Percentiles rank a stretch among this genome's conserved stretches.
phyloP scores from a whole-genome alignment of 2,113 vertebrate species.

The Ramphastos sulfuratus region DNA sequence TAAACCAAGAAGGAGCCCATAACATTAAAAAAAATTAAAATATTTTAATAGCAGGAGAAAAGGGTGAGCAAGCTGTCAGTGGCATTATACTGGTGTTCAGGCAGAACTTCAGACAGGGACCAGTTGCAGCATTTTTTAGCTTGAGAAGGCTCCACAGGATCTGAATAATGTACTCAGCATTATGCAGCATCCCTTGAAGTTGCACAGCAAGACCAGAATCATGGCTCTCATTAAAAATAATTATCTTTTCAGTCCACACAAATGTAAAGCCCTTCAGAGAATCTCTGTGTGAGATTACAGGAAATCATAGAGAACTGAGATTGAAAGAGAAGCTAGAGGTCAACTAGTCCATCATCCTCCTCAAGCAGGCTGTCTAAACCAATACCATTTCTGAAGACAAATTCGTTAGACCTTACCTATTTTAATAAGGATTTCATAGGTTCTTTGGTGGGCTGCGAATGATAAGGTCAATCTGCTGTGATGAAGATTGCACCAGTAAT shows the following conservation, averaged over 20 bases:
- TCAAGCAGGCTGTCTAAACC: not conserved
- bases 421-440: not conserved
- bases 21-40: not conserved
- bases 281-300: not conserved
- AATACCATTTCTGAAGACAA: not conserved
- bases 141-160: not conserved
- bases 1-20: not conserved
- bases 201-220: not conserved
- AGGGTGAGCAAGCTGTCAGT: not conserved
- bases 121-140: not conserved
- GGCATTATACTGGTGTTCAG: not conserved
- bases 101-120: not conserved
- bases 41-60: not conserved
- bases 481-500: not conserved
- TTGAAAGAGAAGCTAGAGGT: not conserved
- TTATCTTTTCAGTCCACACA: not conserved
- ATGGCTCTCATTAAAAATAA: conserved; percentile 32
- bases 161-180: not conserved
- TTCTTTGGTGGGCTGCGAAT: not conserved
- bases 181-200: not conserved
- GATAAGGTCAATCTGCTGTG: not conserved
- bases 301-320: not conserved
- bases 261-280: not conserved
- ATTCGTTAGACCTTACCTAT: not conserved
- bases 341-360: not conserved